phyloP scores from a whole-genome alignment of 2,888 invertebrate genomes.

The Cremastinae sp. region DNA sequence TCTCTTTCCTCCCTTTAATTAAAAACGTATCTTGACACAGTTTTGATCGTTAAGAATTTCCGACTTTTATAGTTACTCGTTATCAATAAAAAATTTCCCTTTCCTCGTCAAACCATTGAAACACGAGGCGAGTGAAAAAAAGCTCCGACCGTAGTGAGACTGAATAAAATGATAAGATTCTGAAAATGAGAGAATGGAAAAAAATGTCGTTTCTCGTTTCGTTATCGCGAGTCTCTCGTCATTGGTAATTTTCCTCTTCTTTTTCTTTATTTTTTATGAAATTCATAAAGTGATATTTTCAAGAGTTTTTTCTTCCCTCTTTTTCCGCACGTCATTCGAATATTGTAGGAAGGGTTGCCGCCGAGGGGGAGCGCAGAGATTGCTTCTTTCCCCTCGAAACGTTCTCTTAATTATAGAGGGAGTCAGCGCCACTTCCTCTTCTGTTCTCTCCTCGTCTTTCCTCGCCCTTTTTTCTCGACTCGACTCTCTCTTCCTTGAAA shows the following conservation, averaged over 20 bases:
- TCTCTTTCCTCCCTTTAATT: conserved; percentile 24
- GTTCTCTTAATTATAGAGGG: conserved; percentile 48
- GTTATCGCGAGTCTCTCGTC: conserved; percentile 11
- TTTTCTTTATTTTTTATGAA: neutral
- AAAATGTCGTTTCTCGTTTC: neutral
- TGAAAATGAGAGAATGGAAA: too few species aligned
- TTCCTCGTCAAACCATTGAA: too few species aligned
- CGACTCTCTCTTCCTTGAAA: neutral
- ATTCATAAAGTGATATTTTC: too few species aligned
- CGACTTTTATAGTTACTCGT: neutral
- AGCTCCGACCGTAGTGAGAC: too few species aligned
- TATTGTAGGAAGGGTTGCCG: neutral
- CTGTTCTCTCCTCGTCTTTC: neutral
- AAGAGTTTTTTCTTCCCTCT: conserved; percentile 15
- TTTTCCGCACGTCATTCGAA: too few species aligned
- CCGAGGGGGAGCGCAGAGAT: conserved; percentile 1
- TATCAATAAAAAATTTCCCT: neutral
- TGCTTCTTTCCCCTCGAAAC: conserved; percentile 20
- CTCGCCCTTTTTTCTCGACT: neutral
- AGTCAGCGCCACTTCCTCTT: neutral
- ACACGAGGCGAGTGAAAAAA: too few species aligned
- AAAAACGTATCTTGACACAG: conserved; percentile 40
- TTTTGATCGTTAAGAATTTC: neutral
- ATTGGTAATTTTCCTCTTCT: neutral
- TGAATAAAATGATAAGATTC: too few species aligned